Percentiles rank a stretch among this genome's conserved stretches.
phyloP scores from a whole-genome alignment of 2,797 vertebrate species.

The Emys orbicularis region DNA sequence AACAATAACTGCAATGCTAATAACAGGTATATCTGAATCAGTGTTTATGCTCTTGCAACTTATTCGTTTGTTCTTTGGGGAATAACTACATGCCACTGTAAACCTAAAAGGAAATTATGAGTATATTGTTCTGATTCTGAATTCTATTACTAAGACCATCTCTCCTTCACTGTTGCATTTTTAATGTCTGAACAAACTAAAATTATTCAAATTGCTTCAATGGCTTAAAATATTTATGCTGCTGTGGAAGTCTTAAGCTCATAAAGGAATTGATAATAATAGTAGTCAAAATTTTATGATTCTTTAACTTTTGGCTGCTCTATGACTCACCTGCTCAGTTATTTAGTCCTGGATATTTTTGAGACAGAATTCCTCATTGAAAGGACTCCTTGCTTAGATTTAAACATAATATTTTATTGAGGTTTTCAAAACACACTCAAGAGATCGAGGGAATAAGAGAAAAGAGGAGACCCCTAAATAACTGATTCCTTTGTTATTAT shows the following conservation, averaged over 20 bases:
- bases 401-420: not conserved
- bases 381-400: slow-evolving; percentile 8
- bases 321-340: slow-evolving; percentile 49
- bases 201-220: slow-evolving; percentile 73
- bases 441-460: not conserved
- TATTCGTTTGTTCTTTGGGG: not conserved
- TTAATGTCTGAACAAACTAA: slow-evolving; percentile 75
- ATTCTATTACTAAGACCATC: slow-evolving; percentile 33
- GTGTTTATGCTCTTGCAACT: not conserved
- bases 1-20: not conserved
- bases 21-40: not conserved
- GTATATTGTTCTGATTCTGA: slow-evolving; percentile 7
- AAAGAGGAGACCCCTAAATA: not conserved
- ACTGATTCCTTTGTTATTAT: not conserved
- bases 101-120: slow-evolving; percentile 40
- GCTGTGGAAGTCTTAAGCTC: slow-evolving; percentile 70
- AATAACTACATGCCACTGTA: not conserved
- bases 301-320: slow-evolving; percentile 36
- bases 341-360: slow-evolving; percentile 52
- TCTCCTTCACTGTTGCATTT: slow-evolving; percentile 67
- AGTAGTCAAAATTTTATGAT: not conserved
- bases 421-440: not conserved
- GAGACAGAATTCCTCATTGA: not conserved
- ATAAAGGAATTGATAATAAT: slow-evolving; percentile 67
- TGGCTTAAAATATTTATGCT: slow-evolving; percentile 78